These are phyloP conservation scores for Caiman crocodilus DNA, from an alignment of 2,797 vertebrate genomes.

Conservation along the genomic window DNA sequence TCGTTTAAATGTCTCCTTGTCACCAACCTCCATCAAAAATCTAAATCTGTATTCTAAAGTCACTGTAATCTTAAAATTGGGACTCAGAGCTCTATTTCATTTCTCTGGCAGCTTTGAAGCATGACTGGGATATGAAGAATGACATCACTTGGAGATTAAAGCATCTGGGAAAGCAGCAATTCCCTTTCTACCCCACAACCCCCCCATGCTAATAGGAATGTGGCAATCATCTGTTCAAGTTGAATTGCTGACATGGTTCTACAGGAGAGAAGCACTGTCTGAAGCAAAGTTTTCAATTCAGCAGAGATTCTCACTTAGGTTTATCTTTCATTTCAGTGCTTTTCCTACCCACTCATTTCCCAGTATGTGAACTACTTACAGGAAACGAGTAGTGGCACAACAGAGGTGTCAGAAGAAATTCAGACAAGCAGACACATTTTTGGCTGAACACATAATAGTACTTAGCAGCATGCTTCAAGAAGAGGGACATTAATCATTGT, in stretches of 20 bases:
- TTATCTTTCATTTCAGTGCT: constrained; percentile 49
- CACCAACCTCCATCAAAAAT: neutral
- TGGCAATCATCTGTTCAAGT: constrained; percentile 40
- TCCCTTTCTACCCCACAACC: neutral
- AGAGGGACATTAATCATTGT: neutral
- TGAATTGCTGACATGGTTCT: constrained; percentile 53
- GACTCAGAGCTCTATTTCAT: neutral
- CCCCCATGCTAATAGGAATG: constrained; percentile 27
- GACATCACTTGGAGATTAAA: constrained; percentile 49
- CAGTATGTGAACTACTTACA: constrained; percentile 30
- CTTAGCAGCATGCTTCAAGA: neutral
- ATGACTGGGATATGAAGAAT: constrained; percentile 32
- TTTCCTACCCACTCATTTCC: constrained; percentile 61
- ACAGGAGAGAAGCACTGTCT: constrained; percentile 30
- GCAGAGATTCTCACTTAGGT: constrained; percentile 23
- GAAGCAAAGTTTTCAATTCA: constrained; percentile 24
- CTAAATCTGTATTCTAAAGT: neutral
- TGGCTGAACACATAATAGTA: constrained; percentile 8
- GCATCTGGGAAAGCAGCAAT: constrained; percentile 10
- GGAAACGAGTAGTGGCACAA: constrained; percentile 36
- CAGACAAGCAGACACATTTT: constrained; percentile 17
- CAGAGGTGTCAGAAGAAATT: constrained; percentile 44
- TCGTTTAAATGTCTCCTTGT: neutral
- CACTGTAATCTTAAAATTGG: neutral
- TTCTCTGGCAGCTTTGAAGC: neutral